Percentiles rank a stretch among this genome's conserved stretches.
Conservation (phyloP, 92 coral and sea anemone genomes). For the Siderastrea siderea region DNA sequence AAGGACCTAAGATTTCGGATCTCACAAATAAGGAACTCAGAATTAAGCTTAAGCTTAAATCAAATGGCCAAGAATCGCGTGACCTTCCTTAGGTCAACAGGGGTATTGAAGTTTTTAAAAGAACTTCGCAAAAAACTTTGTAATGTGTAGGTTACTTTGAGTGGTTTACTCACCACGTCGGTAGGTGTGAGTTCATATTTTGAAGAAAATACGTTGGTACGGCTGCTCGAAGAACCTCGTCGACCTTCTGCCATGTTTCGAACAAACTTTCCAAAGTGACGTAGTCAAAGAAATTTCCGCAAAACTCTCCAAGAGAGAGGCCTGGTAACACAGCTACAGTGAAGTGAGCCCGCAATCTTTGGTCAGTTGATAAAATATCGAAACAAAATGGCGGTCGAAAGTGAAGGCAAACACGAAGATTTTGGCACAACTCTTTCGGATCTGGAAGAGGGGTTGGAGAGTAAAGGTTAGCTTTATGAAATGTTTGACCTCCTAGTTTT, state of each 20-base stretch:
- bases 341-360: conserved; percentile 10
- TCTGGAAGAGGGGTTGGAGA: not conserved
- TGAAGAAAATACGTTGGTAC: not conserved
- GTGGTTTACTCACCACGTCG: not conserved
- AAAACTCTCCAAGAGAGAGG: not conserved
- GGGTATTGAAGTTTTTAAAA: not conserved
- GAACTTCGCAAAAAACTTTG: not conserved
- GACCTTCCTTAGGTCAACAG: not conserved
- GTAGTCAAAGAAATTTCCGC: not conserved
- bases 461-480: conserved; percentile 12
- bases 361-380: not conserved
- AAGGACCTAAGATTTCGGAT: too few species aligned
- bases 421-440: conserved; percentile 8
- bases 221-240: not conserved
- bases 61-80: too few species aligned
- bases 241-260: not conserved
- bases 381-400: conserved; percentile 35
- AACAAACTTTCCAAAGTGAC: not conserved
- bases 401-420: not conserved
- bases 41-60: too few species aligned
- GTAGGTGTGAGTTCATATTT: conserved; percentile 6
- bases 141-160: not conserved
- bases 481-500: not conserved
- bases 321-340: not conserved
- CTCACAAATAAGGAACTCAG: too few species aligned